Conservation (phyloP, 2,113 vertebrate species). For the Petromus typicus region DNA sequence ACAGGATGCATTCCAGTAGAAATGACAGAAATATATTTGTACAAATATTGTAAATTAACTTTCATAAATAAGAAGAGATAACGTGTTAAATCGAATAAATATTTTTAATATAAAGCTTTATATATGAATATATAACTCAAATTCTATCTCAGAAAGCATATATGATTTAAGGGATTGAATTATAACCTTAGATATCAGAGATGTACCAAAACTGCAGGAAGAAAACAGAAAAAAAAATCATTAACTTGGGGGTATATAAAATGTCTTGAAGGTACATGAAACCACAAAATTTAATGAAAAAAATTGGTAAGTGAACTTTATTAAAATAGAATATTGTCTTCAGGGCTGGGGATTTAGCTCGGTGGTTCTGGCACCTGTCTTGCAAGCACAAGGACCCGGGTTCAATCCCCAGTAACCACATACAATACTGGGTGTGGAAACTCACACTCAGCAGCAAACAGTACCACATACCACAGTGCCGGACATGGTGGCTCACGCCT, state of each 20-base stretch:
- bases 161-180: background rate
- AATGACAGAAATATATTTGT: background rate
- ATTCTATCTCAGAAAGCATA: background rate
- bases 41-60: background rate
- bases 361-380: too few relatives aligned
- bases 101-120: background rate
- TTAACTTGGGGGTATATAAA: background rate
- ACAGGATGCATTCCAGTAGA: background rate
- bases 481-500: too few relatives aligned
- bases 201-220: background rate
- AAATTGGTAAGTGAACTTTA: background rate
- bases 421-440: too few relatives aligned
- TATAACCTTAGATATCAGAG: background rate
- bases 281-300: background rate
- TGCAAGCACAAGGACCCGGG: too few relatives aligned
- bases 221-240: background rate
- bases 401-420: too few relatives aligned
- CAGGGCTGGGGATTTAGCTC: too few relatives aligned
- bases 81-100: background rate
- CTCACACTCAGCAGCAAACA: too few relatives aligned
- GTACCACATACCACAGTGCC: too few relatives aligned
- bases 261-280: background rate
- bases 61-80: background rate
- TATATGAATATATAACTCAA: background rate
- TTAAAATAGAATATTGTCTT: too few relatives aligned